Evolutionary conservation across 2,888 invertebrate species (phyloP), one percentile per base, ranked within the genome.

Genomic region (Stegophylla sp.): DNA sequence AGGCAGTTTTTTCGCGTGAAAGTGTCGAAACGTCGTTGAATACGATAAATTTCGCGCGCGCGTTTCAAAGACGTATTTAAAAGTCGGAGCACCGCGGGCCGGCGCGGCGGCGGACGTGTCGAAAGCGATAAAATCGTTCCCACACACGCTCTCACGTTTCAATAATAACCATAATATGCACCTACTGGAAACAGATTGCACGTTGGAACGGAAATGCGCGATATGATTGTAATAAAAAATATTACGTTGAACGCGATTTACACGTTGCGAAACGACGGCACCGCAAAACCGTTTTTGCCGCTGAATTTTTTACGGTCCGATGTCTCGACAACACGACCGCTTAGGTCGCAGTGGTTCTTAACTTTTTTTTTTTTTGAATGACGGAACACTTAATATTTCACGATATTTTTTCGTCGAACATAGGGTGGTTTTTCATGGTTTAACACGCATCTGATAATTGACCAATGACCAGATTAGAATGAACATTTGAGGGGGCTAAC

Each of bases 41-140:
- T 51, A 20, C 26, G 51, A 28, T 28, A 34, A 10, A 69, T 45
- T 51, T 28, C 51, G 28, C 23, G 56, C 12, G 26, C 23, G 10
- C 13, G 28, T 15, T 23, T 3, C n/a, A n/a, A n/a, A n/a, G n/a
- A 3, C 56, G 10, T 23, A 23, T 56, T 15, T 61, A 28, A 0
- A 28, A 61, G 28, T 61, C 26, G 7, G 59, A 61, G 59, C 26
- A 15, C 10, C 15, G 12, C 13, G 13, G 2, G 3, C 3, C n/a
- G n/a, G 15, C 28, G 13, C 34, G 56, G 20, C 28, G 13, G 12
- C 53, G 41, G 20, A n/a, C 56, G 41, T 10, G 41, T 72, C 15
- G 56, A 72, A 72, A 23, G 56, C 41, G 23, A 72, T 56, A 56
- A 72, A 72, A 56, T 3, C 56, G 20, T 56, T 23, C 53, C 71